Conservation (phyloP, 1,140 invertebrate genomes). For the Drosophila carrolli region DNA sequence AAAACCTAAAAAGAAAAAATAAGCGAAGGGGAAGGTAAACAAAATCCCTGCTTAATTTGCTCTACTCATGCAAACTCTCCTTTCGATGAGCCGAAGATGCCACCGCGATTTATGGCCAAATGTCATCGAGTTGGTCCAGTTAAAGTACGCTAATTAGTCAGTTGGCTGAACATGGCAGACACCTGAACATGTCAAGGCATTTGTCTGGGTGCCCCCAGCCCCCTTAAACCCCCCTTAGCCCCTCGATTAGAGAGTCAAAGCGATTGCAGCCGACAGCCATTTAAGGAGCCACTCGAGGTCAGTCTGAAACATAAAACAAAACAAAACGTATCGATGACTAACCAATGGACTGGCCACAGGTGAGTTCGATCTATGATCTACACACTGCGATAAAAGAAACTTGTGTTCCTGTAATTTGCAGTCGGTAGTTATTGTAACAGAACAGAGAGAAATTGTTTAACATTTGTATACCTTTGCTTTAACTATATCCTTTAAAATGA, state of each 20-base stretch:
- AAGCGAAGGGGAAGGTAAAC: neutral
- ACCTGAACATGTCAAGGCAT: conserved; percentile 80
- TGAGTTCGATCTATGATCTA: conserved; percentile 33
- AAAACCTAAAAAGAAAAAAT: neutral
- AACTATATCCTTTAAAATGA: too few species aligned
- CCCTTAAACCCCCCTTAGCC: neutral
- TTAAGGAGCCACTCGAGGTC: conserved; percentile 66
- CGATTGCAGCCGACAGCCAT: conserved; percentile 59
- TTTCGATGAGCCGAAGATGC: conserved; percentile 28
- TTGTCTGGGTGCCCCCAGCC: conserved; percentile 43
- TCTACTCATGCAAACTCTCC: conserved; percentile 42
- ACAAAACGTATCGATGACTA: conserved; percentile 44
- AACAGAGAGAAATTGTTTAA: too few species aligned
- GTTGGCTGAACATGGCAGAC: conserved; percentile 32
- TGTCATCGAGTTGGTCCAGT: conserved; percentile 56
- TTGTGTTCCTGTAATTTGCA: too few species aligned
- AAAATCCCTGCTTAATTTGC: conserved; percentile 33
- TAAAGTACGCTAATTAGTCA: conserved; percentile 72
- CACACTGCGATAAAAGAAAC: conserved; percentile 14
- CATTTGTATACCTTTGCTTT: too few species aligned
- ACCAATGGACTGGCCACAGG: conserved; percentile 47
- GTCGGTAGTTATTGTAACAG: too few species aligned
- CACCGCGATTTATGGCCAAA: conserved; percentile 38
- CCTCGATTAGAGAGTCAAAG: conserved; percentile 37
- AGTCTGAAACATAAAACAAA: conserved; percentile 13